phyloP scores from a whole-genome alignment of 2,888 invertebrate species.

The Sialis fuliginosa region DNA sequence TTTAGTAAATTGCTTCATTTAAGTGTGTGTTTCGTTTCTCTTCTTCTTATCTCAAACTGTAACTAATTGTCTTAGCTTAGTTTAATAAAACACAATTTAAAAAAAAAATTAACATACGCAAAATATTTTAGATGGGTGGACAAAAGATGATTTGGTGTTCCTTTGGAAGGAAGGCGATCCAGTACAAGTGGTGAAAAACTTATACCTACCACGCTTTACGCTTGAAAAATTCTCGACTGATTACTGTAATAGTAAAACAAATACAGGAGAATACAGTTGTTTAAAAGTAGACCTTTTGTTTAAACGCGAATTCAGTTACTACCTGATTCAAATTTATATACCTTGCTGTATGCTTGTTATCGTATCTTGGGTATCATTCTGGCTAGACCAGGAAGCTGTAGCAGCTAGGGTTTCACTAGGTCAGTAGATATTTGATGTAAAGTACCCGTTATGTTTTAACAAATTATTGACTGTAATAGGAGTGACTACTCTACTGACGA shows the following conservation, averaged over 20 bases:
- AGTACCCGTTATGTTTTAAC: no score
- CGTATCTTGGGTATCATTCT: conserved; percentile 94
- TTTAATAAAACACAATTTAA: no score
- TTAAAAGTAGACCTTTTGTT: conserved; percentile 90
- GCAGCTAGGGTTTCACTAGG: conserved; percentile 86
- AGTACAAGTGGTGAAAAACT: conserved; percentile 85
- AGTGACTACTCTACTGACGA: conserved; percentile 89
- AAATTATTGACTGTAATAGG: conserved; percentile 43
- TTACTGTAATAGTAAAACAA: conserved; percentile 92
- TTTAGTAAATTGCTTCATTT: no score
- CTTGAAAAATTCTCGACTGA: conserved; percentile 88
- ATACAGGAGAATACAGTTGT: conserved; percentile 97
- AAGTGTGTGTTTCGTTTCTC: no score
- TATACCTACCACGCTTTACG: conserved; percentile 87
- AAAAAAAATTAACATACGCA: no score
- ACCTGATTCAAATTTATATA: conserved; percentile 97
- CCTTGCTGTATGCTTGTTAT: conserved; percentile 98
- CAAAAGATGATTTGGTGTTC: conserved; percentile 89
- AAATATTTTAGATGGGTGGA: conserved; percentile 75
- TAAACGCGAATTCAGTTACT: conserved; percentile 97
- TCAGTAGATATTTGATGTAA: conserved; percentile 20
- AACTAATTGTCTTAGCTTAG: no score
- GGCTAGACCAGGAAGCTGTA: conserved; percentile 91
- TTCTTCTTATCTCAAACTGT: no score
- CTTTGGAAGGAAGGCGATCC: conserved; percentile 93